phyloP scores from a whole-genome alignment of 2,797 vertebrate species.

The Chloroceryle inda region DNA sequence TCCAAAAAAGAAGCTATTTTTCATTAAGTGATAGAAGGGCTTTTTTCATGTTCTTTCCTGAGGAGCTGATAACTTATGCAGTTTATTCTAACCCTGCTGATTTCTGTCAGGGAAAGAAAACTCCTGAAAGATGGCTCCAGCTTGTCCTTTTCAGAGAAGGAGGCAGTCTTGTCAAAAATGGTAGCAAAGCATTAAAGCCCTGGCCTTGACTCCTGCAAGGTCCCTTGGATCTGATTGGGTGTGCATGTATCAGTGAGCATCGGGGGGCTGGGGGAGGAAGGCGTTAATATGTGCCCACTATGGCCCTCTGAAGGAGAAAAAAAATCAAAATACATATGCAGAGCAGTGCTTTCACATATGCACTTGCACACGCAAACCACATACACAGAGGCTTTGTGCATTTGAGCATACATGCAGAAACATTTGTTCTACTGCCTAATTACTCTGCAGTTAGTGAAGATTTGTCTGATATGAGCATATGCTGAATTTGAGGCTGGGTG shows the following conservation, averaged over 20 bases:
- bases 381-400: background rate
- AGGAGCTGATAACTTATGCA: slow-evolving; percentile 99
- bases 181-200: slow-evolving; percentile 28
- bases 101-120: slow-evolving; percentile 93
- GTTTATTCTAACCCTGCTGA: slow-evolving; percentile 99
- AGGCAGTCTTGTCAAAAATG: slow-evolving; percentile 78
- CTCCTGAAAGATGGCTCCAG: slow-evolving; percentile 84
- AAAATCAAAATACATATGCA: background rate
- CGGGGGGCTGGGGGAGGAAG: background rate
- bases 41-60: slow-evolving; percentile 94
- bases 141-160: slow-evolving; percentile 79
- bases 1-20: slow-evolving; percentile 99
- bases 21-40: slow-evolving; percentile 99
- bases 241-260: background rate
- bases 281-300: background rate
- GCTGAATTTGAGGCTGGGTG: background rate
- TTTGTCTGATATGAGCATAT: background rate
- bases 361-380: accelerated
- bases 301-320: background rate
- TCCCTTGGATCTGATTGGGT: background rate
- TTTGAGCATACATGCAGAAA: background rate
- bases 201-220: background rate
- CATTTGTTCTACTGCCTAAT: background rate
- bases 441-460: background rate
- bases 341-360: background rate